Base-by-base conservation (phyloP, 1,140 invertebrate genomes). In the Drosophila parabipectinata region DNA sequence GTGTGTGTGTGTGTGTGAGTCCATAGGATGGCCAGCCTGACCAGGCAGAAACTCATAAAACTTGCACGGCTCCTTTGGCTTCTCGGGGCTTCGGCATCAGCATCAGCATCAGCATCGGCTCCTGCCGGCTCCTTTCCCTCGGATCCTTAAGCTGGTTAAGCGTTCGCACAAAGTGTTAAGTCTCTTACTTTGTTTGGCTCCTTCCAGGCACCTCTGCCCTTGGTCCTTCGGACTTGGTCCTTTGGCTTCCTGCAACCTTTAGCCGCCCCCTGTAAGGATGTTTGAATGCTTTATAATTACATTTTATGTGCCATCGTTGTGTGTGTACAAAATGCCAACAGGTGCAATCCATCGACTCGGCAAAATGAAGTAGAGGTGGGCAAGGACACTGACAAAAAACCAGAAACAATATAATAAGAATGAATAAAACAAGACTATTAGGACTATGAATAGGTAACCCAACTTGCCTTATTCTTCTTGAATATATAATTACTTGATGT, bases 271-370 rank as follows among this genome's bases (percentile, higher is more conserved):
- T 50, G 26, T 48, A 64, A 63, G 66, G 66, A 72, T 68, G 63
- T 84, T 80, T 84, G 77, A 87, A 77, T 87, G 73, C 74, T 75
- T 81, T 85, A 85, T 85, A 85, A 85, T 85, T 85, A 85, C 77
- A 85, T 81, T 87, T 85, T 85, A 81, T 87, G 77, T 59, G 72
- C 67, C 53, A 48, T 51, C 52, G 55, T 52, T 55, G 58, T 41
- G 44, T 62, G 24, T 76, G 56, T 60, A 77, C 63, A 72, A 54
- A 68, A 64, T 47, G 52, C 78, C 78, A 81, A 81, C 78, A 81
- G 78, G 78, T 81, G 72, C 60, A 69, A 62, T 74, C 52, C 59
- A 63, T 63, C 50, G 69, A 62, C 34, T 63, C 37, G 41, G 24
- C 45, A 12, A 64, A 18, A 52, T 52, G 47, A 64, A 67, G 48